Base-by-base conservation (phyloP, 1,140 invertebrate species). In the Hirudo medicinalis region DNA sequence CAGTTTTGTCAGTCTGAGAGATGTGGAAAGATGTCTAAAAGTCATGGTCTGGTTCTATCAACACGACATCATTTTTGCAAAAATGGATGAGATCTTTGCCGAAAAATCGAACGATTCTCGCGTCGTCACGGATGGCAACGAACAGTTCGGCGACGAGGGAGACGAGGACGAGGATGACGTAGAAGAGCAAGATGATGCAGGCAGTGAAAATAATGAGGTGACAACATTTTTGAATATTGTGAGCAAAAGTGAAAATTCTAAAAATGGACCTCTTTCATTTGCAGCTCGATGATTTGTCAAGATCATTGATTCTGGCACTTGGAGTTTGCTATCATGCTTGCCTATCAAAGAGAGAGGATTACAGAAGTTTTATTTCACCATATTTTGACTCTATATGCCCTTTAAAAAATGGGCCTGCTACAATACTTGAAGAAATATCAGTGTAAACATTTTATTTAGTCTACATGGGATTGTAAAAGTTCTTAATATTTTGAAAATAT, bases 1-100 rank as follows among this genome's bases (percentile, higher is more conserved):
- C 75, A 80, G 80, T 73, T 81, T 81, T 76, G 80, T 81, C 8
- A 80, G 79, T 70, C 72, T 81, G 25, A 73, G 80, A 63, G 79
- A 81, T 72, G 79, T 80, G 15, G 78, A 79, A 25, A 60, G 79
- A 66, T 74, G 73, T 1, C 73, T 80, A 11, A 72, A 75, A n/a
- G 79, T 80, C 13, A 77, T 78, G 75, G 72, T 72, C 43, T 80
- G 79, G 79, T 78, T 79, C 69, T 76, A 76, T 54, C 74, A 75
- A 29, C 66, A 73, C 60, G 40, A 73, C 8, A 27, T 60, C 36
- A 75, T 78, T 54, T 60, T 72, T 25, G 71, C 74, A 27, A 63
- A 74, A 25, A 72, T 74, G 40, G 67, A 73, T 15, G 72, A 74
- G 25, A 49, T 49, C 13, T 68, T 67, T 27, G 55, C 57, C 22